These are phyloP conservation scores for Berghia stephanieae DNA, from an alignment of 1,140 invertebrate species.

Conservation along the genomic window DNA sequence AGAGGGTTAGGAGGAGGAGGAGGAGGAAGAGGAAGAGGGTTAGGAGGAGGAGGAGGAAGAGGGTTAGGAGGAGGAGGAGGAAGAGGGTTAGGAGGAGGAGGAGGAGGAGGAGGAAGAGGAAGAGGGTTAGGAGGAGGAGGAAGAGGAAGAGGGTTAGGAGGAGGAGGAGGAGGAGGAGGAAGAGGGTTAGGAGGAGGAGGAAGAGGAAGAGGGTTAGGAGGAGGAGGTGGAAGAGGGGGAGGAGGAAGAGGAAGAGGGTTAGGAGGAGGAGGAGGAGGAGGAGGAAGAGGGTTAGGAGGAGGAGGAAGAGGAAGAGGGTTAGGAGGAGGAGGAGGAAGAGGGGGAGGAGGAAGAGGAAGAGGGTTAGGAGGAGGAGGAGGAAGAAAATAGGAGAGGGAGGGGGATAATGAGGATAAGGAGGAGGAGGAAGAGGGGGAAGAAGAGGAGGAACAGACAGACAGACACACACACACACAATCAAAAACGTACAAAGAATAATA, in stretches of 20 bases:
- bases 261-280: background rate
- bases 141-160: background rate
- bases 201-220: background rate
- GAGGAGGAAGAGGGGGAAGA: background rate
- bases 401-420: background rate
- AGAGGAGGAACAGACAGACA: too few species aligned
- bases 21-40: background rate
- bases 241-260: slow-evolving; percentile 13
- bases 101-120: background rate
- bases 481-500: too few species aligned
- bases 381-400: background rate
- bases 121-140: slow-evolving; percentile 1
- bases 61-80: background rate
- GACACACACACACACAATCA: too few species aligned
- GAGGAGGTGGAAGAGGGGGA: background rate
- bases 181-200: background rate
- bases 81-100: background rate
- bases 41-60: background rate
- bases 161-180: background rate
- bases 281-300: background rate
- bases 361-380: background rate
- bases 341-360: background rate
- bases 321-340: background rate
- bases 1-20: background rate
- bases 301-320: too few species aligned